Evolutionary conservation across 2,113 vertebrate genomes (phyloP), one percentile per base, ranked within the genome.

Genomic region (Ceratotherium simum): DNA sequence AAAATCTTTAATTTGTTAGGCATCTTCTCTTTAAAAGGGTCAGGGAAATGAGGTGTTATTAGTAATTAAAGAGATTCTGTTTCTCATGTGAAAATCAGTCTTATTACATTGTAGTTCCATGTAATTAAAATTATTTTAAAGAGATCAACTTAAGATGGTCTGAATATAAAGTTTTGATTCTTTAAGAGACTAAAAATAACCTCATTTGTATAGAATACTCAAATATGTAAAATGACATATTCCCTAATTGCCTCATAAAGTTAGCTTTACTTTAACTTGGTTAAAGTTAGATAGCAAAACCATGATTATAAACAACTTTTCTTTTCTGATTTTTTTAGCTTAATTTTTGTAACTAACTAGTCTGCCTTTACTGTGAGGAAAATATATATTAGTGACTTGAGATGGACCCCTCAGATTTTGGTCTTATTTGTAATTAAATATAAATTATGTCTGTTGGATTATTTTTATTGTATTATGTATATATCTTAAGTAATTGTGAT

Each of bases 101-200:
- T 79, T 88, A 67, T 20, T 87, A 80, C 21, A 39, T 79, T 89
- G 29, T 70, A 75, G 23, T 85, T 76, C 62, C 60, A 6, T 54
- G 12, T 81, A 78, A 69, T 62, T 85, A 72, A 78, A 90, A 72
- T 25, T 5, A 12, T 92, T 93, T 94, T 94, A 95, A 92, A 82
- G 58, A 67, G 82, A 69, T 1, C 75, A 56, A 16, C 16, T 93
- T 88, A 95, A 96, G 84, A 54, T 72, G 60, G 46, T 46, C 51
- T 81, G 80, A 96, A 95, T 93, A 27, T 33, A 88, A 82, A 36
- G 3, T 11, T 95, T 95, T 72, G 62, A 60, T 95, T 90, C 23
- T 82, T 67, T 42, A 78, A 79, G 46, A 65, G 11, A 84, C n/a
- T 18, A 12, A 51, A 96, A 36, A 13, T 95, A 83, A 58, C n/a